A percentile compares a stretch with the other conserved stretches of the same genome.
Evolutionary conservation across 2,797 vertebrate species (phyloP).

Genomic region (Anabas testudineus): DNA sequence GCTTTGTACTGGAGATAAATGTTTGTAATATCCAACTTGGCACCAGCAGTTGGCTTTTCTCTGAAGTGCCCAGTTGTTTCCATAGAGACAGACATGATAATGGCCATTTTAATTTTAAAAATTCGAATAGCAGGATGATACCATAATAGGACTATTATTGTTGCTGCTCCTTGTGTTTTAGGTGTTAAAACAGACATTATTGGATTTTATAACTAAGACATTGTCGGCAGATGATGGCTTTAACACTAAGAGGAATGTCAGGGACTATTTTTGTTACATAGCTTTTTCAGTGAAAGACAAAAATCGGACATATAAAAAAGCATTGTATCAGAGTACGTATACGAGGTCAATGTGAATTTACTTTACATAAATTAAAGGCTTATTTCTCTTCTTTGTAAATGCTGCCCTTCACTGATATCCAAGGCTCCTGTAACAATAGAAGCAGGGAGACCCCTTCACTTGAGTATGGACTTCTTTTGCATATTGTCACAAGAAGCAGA

Average conservation of each 20-base stretch:
- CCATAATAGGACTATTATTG: neutral
- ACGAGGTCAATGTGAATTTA: neutral
- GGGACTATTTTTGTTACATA: neutral
- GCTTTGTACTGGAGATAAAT: conserved; percentile 32
- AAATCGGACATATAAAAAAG: neutral
- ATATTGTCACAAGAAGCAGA: conserved; percentile 33
- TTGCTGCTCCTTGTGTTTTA: neutral
- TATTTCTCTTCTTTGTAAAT: neutral
- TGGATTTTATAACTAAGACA: neutral
- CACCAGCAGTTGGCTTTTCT: conserved; percentile 23
- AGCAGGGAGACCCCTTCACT: neutral
- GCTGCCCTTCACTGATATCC: neutral
- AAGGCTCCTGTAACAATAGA: neutral
- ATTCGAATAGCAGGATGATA: conserved; percentile 7
- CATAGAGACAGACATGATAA: conserved; percentile 47
- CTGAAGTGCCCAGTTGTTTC: conserved; percentile 48
- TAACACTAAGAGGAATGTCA: neutral
- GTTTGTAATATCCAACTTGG: conserved; percentile 28
- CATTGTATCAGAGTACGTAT: no score
- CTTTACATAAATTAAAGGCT: neutral
- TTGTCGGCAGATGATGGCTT: neutral
- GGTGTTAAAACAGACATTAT: neutral
- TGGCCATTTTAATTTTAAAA: conserved; percentile 12
- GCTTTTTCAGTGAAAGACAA: neutral
- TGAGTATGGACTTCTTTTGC: conserved; percentile 6